Percentiles rank a stretch among this genome's conserved stretches.
Evolutionary conservation across 2,113 vertebrate genomes (phyloP).

Genomic region (Lepus europaeus): DNA sequence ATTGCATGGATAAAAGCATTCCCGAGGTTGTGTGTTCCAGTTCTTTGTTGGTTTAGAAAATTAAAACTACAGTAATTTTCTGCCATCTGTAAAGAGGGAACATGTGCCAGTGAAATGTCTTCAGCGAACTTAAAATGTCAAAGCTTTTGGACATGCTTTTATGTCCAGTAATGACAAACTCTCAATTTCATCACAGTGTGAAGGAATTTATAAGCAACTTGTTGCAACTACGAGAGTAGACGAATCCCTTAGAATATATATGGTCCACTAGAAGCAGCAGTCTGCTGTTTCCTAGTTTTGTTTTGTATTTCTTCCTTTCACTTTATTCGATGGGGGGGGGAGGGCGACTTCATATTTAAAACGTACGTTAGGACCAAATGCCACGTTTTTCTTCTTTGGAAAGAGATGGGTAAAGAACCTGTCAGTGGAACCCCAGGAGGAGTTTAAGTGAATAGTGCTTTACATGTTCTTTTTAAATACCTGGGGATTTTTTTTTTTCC

Average conservation of each 20-base stretch:
- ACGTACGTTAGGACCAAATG: constrained; percentile 62
- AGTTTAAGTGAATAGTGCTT: constrained; percentile 39
- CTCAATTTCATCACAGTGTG: constrained; percentile 77
- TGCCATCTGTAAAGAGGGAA: constrained; percentile 79
- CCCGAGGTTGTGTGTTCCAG: constrained; percentile 75
- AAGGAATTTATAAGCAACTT: constrained; percentile 83
- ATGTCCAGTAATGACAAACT: constrained; percentile 78
- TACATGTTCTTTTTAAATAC: constrained; percentile 50
- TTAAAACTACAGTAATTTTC: constrained; percentile 83
- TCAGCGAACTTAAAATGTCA: constrained; percentile 79
- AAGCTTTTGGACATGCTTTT: constrained; percentile 67
- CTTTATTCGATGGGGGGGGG: constrained; percentile 83
- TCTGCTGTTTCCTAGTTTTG: not conserved
- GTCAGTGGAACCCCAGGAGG: constrained; percentile 77
- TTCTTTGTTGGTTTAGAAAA: constrained; percentile 80
- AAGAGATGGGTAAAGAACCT: constrained; percentile 74
- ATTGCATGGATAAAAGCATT: constrained; percentile 80
- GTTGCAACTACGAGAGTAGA: constrained; percentile 79
- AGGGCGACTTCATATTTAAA: constrained; percentile 79
- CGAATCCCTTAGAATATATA: not conserved
- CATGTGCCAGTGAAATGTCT: constrained; percentile 78
- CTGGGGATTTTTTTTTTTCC: not conserved
- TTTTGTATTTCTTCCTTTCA: constrained; percentile 75
- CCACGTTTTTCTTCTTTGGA: constrained; percentile 84
- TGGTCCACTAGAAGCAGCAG: constrained; percentile 15